Evolutionary conservation across 2,113 vertebrate genomes (phyloP).

Genomic region (Eupsittula cactorum): DNA sequence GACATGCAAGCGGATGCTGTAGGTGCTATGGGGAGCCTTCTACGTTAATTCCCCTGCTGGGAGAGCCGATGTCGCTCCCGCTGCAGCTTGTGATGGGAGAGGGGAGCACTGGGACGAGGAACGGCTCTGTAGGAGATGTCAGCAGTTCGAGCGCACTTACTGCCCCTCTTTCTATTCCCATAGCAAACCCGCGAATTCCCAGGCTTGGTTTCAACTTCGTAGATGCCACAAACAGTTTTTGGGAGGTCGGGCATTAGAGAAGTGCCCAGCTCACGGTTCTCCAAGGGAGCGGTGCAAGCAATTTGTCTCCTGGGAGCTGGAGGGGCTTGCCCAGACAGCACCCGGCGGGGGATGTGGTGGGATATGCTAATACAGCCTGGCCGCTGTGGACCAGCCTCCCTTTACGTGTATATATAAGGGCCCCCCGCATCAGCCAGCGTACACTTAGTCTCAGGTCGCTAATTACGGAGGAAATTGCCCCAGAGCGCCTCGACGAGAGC

Average conservation of each 20-base stretch:
- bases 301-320: constrained; percentile 44
- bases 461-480: constrained; percentile 62
- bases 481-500: background rate
- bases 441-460: constrained; percentile 72
- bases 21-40: background rate
- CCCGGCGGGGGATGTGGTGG: constrained; percentile 75
- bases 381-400: constrained; percentile 84
- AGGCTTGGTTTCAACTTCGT: background rate
- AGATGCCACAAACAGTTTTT: background rate
- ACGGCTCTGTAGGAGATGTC: background rate
- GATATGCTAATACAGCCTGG: constrained; percentile 89
- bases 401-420: constrained; percentile 85
- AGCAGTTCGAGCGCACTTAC: accelerated
- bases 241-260: background rate
- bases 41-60: background rate
- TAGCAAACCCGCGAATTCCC: background rate
- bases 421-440: constrained; percentile 72
- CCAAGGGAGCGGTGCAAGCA: constrained; percentile 42
- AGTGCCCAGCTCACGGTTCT: constrained; percentile 13
- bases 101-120: background rate
- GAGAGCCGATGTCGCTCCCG: background rate
- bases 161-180: background rate
- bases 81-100: background rate
- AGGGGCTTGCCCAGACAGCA: constrained; percentile 68
- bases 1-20: background rate